Evolutionary conservation across 2,888 invertebrate genomes (phyloP).

Genomic region (Rhorus exstirpatorius): DNA sequence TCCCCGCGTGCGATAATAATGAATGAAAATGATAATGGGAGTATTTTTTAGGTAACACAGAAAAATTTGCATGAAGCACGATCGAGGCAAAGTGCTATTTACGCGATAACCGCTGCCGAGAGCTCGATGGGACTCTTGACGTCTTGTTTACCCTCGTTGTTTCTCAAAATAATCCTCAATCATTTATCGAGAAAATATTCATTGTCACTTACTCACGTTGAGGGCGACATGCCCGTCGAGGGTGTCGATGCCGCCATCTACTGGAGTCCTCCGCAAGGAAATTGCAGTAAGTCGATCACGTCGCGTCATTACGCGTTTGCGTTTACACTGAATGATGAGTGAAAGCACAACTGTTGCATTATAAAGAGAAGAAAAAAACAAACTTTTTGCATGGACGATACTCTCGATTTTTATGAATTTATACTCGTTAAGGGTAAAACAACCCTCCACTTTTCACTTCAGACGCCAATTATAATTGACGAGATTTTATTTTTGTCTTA

Average conservation of each 20-base stretch:
- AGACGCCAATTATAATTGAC: not conserved
- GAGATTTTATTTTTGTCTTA: slow-evolving; percentile 1
- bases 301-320: too few species aligned
- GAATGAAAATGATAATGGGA: not conserved
- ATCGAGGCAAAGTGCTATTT: slow-evolving; percentile 87
- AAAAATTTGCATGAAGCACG: slow-evolving; percentile 85
- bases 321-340: too few species aligned
- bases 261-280: slow-evolving; percentile 92
- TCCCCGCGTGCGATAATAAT: not conserved
- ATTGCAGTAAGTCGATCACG: slow-evolving; percentile 89
- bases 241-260: slow-evolving; percentile 89
- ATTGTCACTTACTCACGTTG: slow-evolving; percentile 88
- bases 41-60: slow-evolving; percentile 82
- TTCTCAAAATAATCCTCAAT: slow-evolving; percentile 88
- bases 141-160: slow-evolving; percentile 88
- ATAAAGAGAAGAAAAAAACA: too few species aligned
- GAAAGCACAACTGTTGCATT: too few species aligned
- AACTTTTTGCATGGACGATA: too few species aligned
- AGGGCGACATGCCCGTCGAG: slow-evolving; percentile 90
- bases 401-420: too few species aligned
- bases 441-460: not conserved
- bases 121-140: slow-evolving; percentile 88
- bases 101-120: slow-evolving; percentile 87
- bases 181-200: slow-evolving; percentile 90
- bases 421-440: too few species aligned